Conservation (phyloP, 2,888 invertebrate species). For the Odontomyia ornata region DNA sequence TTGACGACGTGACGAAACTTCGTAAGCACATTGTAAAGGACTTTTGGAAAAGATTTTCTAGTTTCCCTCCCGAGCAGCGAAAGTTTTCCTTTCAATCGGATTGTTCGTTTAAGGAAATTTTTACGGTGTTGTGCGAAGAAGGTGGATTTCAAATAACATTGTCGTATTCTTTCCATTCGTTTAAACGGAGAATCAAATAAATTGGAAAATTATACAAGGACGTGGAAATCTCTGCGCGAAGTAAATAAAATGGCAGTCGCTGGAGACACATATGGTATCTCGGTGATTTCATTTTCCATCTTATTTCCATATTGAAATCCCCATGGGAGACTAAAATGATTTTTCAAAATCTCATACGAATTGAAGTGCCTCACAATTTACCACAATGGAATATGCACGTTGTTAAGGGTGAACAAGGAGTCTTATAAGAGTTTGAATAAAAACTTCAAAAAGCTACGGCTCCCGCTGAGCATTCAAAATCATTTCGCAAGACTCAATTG, state of each 20-base stretch:
- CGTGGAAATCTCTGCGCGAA: constrained; percentile 44
- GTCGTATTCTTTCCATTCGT: constrained; percentile 8
- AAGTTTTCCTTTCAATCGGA: constrained; percentile 47
- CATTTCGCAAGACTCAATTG: not conserved
- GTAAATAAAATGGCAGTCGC: constrained; percentile 44
- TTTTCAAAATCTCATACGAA: not conserved
- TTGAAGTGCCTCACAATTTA: constrained; percentile 27
- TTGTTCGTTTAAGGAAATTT: constrained; percentile 42
- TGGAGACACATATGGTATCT: constrained; percentile 31
- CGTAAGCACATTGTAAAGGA: constrained; percentile 40
- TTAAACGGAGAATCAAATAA: constrained; percentile 43
- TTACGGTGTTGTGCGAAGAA: not conserved
- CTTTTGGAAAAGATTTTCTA: constrained; percentile 40
- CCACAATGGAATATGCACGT: constrained; percentile 21
- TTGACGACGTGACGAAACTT: constrained; percentile 50
- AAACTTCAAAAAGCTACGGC: not conserved
- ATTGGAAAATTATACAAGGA: constrained; percentile 47
- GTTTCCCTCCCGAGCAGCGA: constrained; percentile 4
- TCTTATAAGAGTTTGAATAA: not conserved
- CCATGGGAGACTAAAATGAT: constrained; percentile 6
- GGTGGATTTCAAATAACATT: not conserved
- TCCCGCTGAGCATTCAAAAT: not conserved
- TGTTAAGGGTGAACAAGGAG: not conserved
- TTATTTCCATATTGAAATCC: constrained; percentile 39
- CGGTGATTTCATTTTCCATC: constrained; percentile 38